A percentile compares a stretch with the other conserved stretches of the same genome.
These are phyloP conservation scores for Pyrrhosoma nymphula DNA, from an alignment of 2,888 invertebrate genomes.

Conservation along the genomic window DNA sequence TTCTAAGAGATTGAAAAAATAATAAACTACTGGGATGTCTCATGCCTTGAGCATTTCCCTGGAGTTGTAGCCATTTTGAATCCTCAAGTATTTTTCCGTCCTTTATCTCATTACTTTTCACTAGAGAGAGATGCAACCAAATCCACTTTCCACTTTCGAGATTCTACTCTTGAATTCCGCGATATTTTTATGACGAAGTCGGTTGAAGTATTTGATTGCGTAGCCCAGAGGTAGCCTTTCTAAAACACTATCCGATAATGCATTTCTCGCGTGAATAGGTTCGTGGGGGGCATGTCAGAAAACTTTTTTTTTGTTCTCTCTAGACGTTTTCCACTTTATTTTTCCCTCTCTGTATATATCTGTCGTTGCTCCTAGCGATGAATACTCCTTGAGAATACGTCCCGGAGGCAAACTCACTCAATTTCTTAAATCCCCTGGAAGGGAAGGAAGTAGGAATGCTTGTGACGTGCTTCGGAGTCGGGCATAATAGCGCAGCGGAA, in stretches of 20 bases:
- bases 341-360: not conserved
- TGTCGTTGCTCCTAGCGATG: not conserved
- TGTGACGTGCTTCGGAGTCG: conserved; percentile 19
- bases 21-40: too few relatives aligned
- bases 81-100: not conserved
- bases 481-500: conserved; percentile 23
- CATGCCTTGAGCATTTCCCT: too few relatives aligned
- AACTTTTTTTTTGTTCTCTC: not conserved
- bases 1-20: too few relatives aligned
- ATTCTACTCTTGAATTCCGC: not conserved
- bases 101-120: not conserved
- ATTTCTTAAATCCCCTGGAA: not conserved
- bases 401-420: conserved; percentile 13
- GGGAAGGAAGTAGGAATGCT: not conserved
- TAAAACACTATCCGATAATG: not conserved
- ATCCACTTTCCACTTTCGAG: too few relatives aligned
- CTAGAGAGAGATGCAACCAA: not conserved
- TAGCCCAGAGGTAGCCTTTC: not conserved
- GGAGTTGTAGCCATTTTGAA: too few relatives aligned
- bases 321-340: not conserved
- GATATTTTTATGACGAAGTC: not conserved
- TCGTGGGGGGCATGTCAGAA: not conserved
- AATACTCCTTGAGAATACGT: conserved; percentile 17
- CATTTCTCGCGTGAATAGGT: not conserved
- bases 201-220: not conserved